Conservation (phyloP, 64 coral and sea anemone species). For the Actinia tenebrosa region DNA sequence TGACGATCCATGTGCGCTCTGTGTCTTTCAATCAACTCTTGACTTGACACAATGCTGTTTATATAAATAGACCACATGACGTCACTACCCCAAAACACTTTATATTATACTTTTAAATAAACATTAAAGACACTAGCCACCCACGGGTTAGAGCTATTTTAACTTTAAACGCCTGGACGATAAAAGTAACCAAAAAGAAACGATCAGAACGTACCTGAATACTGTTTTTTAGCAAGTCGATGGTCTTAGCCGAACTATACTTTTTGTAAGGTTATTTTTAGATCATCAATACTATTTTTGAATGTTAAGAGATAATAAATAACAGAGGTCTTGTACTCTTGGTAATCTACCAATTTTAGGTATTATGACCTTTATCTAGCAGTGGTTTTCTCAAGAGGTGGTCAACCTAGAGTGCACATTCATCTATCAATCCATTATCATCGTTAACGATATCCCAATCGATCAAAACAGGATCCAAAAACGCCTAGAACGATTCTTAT, state of each 20-base stretch:
- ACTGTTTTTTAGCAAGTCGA: too few relatives aligned
- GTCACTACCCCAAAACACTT: neutral
- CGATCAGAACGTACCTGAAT: too few relatives aligned
- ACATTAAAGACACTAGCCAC: neutral
- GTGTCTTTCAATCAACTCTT: neutral
- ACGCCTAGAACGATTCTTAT: neutral
- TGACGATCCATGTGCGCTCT: neutral
- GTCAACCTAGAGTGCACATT: neutral
- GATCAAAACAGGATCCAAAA: neutral
- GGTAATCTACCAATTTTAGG: neutral
- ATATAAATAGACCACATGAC: constrained; percentile 4
- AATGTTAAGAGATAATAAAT: neutral
- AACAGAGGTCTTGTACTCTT: neutral
- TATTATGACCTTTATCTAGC: neutral
- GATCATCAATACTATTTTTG: neutral
- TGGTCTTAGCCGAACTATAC: too few relatives aligned
- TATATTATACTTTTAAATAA: constrained; percentile 9
- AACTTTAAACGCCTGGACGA: neutral
- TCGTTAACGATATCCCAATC: neutral
- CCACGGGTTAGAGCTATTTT: neutral
- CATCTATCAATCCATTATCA: neutral
- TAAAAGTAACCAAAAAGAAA: neutral
- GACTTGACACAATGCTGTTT: neutral
- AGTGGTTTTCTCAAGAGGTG: neutral
- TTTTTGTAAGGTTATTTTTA: neutral